These are phyloP conservation scores for Trachurus trachurus DNA, from an alignment of 2,797 vertebrate species.

Conservation along the genomic window DNA sequence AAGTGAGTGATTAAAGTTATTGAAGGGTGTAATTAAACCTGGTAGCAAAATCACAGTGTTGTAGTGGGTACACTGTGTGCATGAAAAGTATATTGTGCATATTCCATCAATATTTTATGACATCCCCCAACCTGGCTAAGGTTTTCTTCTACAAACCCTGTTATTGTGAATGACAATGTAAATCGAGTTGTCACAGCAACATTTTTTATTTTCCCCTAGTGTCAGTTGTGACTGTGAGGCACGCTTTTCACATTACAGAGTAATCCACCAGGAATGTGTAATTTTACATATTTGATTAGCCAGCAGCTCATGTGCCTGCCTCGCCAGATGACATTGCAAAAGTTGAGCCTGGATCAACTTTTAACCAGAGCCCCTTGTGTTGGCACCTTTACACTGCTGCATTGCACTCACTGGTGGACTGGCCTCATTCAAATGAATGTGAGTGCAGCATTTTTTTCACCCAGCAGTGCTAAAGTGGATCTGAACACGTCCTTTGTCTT, in stretches of 20 bases:
- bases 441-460: slow-evolving; percentile 2
- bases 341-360: neutral
- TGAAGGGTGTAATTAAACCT: slow-evolving; percentile 45
- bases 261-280: neutral
- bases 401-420: neutral
- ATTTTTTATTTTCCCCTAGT: neutral
- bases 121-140: too few relatives aligned
- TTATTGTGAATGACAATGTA: too few relatives aligned
- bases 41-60: neutral
- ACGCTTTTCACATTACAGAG: neutral
- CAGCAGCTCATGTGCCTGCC: too few relatives aligned
- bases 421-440: slow-evolving; percentile 26
- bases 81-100: too few relatives aligned
- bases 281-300: neutral
- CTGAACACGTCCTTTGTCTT: slow-evolving; percentile 26
- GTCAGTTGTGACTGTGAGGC: too few relatives aligned
- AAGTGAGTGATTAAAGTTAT: slow-evolving; percentile 30
- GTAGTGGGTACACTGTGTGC: neutral
- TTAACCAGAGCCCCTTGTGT: neutral
- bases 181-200: neutral
- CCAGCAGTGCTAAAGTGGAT: neutral
- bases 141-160: too few relatives aligned
- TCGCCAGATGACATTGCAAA: neutral
- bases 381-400: neutral
- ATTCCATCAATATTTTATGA: too few relatives aligned